phyloP scores from a whole-genome alignment of 2,888 invertebrate species.

The Euclidia mi region DNA sequence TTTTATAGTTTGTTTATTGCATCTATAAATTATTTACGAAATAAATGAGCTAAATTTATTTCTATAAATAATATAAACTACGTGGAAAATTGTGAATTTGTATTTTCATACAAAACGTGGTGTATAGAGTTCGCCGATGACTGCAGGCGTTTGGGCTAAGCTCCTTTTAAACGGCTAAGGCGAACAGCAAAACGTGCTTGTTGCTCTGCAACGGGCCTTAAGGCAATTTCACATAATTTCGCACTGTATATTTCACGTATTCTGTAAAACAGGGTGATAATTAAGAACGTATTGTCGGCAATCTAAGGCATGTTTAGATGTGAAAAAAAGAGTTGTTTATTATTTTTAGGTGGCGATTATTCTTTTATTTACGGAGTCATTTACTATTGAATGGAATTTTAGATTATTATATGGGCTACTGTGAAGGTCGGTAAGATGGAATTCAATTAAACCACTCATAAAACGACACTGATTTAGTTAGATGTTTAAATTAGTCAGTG shows the following conservation, averaged over 20 bases:
- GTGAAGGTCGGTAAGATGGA: no score
- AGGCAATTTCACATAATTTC: conserved; percentile 44
- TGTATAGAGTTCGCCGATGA: conserved; percentile 53
- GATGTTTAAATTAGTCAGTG: no score
- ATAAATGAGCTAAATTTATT: not conserved
- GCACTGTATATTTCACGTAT: conserved; percentile 7
- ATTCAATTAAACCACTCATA: no score
- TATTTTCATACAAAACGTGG: conserved; percentile 33
- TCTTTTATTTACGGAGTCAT: no score
- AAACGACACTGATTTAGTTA: no score
- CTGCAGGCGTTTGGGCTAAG: conserved; percentile 58
- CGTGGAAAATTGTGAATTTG: conserved; percentile 28
- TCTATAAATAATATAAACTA: conserved; percentile 33
- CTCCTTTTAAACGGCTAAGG: conserved; percentile 57
- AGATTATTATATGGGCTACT: no score
- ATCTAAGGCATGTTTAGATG: no score
- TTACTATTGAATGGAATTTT: no score
- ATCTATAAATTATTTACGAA: no score
- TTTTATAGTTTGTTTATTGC: no score
- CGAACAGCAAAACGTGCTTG: conserved; percentile 63
- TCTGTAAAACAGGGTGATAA: conserved; percentile 3
- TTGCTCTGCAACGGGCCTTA: conserved; percentile 56
- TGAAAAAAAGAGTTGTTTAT: no score
- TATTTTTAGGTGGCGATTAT: no score
- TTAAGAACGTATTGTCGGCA: conserved; percentile 3